Evolutionary conservation across 1,140 invertebrate species (phyloP), one percentile per base, ranked within the genome.

Genomic region (Drosophila mayri): DNA sequence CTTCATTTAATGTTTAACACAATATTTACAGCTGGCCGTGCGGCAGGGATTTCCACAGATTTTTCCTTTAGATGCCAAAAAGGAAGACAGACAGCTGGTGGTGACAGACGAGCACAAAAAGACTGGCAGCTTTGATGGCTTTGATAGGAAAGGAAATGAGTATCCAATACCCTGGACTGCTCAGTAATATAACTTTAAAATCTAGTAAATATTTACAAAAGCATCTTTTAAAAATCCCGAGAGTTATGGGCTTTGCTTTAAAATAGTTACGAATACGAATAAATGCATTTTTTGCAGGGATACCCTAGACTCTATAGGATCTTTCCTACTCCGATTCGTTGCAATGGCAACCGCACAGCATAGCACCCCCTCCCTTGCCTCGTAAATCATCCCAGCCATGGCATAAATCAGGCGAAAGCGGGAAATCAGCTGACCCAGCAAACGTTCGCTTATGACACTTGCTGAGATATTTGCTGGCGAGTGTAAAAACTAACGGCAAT

Each of bases 1-100:
- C 86, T 90, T 90, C 86, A 91, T 91, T 79, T 79, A 81, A 73
- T 84, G 81, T 85, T 79, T 91, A 90, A 84, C 85, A 90, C 75
- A 81, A 81, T 84, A 86, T 87, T 87, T 87, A 87, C 83, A 82
- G 78, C 81, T 57, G 40, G 46, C 43, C 14, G 28, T 55, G 37
- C 43, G 52, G 41, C 76, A 57, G 38, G 18, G 38, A 57, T 57
- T 59, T 62, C 22, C 61, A 25, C 76, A 46, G 38, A 28, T 30
- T 52, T 57, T 44, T 30, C 22, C 57, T 25, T 22, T 46, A 25
- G 35, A 50, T 49, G 47, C 25, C 25, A 54, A 22, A 2, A 20
- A 25, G 7, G n/a, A 4, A 25, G 49, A 22, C 2, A 16, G 25
- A n/a, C 25, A 28, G 46, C 3, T 7, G 41, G 58, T 61, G 59